Percentiles rank a stretch among this genome's conserved stretches.
Conservation (phyloP, 2,888 invertebrate species). For the Stenoptilia bipunctidactyla region DNA sequence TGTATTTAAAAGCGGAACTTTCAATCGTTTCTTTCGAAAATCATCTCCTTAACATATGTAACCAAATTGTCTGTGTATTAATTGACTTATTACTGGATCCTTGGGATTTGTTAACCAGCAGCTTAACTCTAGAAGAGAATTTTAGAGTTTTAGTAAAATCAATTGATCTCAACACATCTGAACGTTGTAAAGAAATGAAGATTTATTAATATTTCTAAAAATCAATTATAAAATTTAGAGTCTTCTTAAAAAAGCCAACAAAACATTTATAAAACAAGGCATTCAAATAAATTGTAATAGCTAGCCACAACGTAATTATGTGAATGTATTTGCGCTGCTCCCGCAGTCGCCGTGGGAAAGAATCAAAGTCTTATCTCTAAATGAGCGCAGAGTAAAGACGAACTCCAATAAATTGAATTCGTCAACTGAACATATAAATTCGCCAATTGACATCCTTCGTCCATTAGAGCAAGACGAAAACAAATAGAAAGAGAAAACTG, state of each 20-base stretch:
- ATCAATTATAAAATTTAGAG: not conserved
- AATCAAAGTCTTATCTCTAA: constrained; percentile 26
- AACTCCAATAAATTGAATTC: constrained; percentile 49
- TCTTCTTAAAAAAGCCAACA: too few relatives aligned
- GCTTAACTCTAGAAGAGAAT: too few relatives aligned
- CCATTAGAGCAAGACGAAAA: constrained; percentile 35
- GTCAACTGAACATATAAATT: constrained; percentile 52
- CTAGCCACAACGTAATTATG: constrained; percentile 6
- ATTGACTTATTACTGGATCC: too few relatives aligned
- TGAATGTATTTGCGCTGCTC: constrained; percentile 1
- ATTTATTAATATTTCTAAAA: too few relatives aligned
- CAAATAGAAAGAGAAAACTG: constrained; percentile 20
- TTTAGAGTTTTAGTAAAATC: too few relatives aligned
- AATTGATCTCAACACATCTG: too few relatives aligned
- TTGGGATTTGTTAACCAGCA: too few relatives aligned
- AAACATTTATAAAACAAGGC: constrained; percentile 1
- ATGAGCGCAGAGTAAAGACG: constrained; percentile 19
- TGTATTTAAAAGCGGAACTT: constrained; percentile 55
- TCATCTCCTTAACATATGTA: too few relatives aligned
- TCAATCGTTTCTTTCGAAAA: constrained; percentile 58
- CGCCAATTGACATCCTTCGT: constrained; percentile 45
- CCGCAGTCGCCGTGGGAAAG: constrained; percentile 37
- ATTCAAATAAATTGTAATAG: constrained; percentile 1
- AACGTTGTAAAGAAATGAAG: too few relatives aligned
- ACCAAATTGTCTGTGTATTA: too few relatives aligned